Evolutionary conservation across 2,113 vertebrate species (phyloP), one percentile per base, ranked within the genome.

Genomic region (Cepphus grylle): DNA sequence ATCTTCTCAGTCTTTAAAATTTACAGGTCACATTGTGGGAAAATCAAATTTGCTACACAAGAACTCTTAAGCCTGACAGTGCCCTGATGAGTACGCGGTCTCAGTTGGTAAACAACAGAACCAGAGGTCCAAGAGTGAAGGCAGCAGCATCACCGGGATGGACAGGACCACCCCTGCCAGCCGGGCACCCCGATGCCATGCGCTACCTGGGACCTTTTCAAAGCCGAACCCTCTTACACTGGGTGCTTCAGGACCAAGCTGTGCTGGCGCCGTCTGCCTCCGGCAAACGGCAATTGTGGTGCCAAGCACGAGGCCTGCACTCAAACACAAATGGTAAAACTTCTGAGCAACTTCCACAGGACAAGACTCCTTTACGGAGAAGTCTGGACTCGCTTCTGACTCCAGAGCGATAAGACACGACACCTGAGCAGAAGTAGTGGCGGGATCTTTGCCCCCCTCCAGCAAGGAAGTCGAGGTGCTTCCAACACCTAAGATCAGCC

Each of bases 31-130:
- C 21, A 9, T 6, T 42, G 42, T 8, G 2, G 7, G 76, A 55
- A 76, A 86, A 63, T 12, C 4, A 5, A 3, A 36, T 49, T n/a
- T 47, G 56, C 73, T 58, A 8, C 2, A 0, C 5, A 42, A 66
- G 45, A 53, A 52, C 47, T 36, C 23, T 36, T 8, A 69, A 36
- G 20, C 3, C 34, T n/a, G 38, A 50, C 9, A 23, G 17, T 0
- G 12, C 22, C 43, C 59, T 12, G 20, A 18, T 2, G 15, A 42
- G 55, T 6, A 17, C 5, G 1, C 1, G 1, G 11, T 19, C 16
- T 36, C 61, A 47, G 22, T 21, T 52, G 2, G 3, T 1, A 23
- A 38, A 18, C 36, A 56, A 42, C 13, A 69, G 14, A 42, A 36
- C 2, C 42, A 62, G 25, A 17, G 45, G 11, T 30, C 66, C 52